These are phyloP conservation scores for Cyprinodon diabolis DNA, from an alignment of 2,797 vertebrate genomes.

Conservation along the genomic window DNA sequence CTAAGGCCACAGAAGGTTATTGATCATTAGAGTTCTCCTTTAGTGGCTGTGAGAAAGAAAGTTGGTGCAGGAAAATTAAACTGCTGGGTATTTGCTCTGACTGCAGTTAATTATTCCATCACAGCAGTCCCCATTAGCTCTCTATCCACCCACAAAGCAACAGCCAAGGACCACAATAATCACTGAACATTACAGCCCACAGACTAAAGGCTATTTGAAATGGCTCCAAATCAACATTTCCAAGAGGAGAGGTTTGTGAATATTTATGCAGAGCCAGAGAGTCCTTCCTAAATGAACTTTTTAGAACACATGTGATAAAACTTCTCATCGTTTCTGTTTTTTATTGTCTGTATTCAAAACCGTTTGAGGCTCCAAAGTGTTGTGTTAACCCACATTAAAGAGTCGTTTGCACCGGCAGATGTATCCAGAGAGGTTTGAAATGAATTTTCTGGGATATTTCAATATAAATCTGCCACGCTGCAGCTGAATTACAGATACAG, in stretches of 20 bases:
- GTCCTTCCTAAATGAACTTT: neutral
- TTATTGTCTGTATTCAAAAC: neutral
- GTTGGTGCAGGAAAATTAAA: conserved; percentile 27
- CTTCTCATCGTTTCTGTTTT: neutral
- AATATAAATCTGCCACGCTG: neutral
- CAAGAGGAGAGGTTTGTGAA: neutral
- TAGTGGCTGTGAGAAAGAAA: conserved; percentile 21
- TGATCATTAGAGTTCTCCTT: conserved; percentile 1
- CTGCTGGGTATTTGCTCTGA: conserved; percentile 38
- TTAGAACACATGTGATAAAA: conserved; percentile 3
- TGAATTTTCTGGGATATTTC: neutral
- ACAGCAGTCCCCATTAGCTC: conserved; percentile 45
- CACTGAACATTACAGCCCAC: conserved; percentile 36
- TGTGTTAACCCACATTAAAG: neutral
- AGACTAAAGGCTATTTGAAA: conserved; percentile 21
- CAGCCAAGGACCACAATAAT: conserved; percentile 36
- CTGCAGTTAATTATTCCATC: conserved; percentile 59
- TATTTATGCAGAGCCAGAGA: conserved; percentile 3
- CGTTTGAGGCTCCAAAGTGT: neutral
- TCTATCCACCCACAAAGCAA: conserved; percentile 45
- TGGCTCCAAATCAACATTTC: conserved; percentile 20
- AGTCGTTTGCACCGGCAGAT: neutral
- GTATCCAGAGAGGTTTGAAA: neutral
- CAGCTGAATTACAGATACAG: neutral
- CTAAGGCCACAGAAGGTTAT: neutral